A percentile compares a stretch with the other conserved stretches of the same genome.
Conservation (phyloP, 2,113 vertebrate genomes). For the Daboia siamensis region DNA sequence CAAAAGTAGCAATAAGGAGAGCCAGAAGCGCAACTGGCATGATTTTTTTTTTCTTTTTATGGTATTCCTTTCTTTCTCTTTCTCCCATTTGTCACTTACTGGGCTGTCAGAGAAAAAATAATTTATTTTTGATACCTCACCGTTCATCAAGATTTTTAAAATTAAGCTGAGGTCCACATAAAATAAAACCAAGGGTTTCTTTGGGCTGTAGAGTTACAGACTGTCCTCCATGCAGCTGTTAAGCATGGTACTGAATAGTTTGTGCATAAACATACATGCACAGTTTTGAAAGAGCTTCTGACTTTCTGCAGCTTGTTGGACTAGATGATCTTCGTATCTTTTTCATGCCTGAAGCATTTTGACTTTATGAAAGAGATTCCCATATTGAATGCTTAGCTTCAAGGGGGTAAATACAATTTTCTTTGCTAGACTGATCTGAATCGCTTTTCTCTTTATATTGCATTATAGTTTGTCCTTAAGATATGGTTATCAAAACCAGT, state of each 20-base stretch:
- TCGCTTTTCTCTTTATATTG: constrained; percentile 25
- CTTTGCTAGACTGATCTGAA: constrained; percentile 20
- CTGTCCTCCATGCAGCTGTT: not conserved
- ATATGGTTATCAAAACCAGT: constrained; percentile 25
- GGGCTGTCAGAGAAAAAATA: not conserved
- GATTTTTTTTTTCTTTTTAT: not conserved
- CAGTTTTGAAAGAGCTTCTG: not conserved
- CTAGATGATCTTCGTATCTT: constrained; percentile 17
- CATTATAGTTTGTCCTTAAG: constrained; percentile 21
- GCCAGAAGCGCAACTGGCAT: not conserved
- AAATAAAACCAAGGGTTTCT: not conserved
- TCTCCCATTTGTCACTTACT: not conserved
- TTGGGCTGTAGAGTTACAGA: not conserved
- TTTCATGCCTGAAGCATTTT: not conserved
- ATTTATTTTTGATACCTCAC: not conserved
- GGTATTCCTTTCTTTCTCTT: not conserved
- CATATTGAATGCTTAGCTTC: constrained; percentile 27
- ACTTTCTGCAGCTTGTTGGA: not conserved
- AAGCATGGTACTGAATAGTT: not conserved
- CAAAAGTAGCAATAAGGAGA: not conserved
- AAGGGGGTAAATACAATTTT: constrained; percentile 25
- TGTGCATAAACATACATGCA: not conserved
- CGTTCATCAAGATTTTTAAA: not conserved
- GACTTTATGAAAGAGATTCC: constrained; percentile 25
- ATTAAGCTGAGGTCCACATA: not conserved